phyloP scores from a whole-genome alignment of 2,888 invertebrate genomes.

The Girardia tigrina region DNA sequence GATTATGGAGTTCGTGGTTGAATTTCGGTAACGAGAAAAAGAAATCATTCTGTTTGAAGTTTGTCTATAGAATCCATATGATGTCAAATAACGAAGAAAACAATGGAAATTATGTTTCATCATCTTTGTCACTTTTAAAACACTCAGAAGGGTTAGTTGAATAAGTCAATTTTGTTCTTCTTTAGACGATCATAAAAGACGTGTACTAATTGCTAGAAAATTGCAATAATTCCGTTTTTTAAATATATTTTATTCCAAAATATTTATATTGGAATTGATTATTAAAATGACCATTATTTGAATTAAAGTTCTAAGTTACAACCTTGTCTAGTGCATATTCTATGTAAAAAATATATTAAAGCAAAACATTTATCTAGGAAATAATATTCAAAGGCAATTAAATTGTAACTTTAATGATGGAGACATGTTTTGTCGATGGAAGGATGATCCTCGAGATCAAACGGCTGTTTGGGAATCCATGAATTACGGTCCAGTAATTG shows the following conservation, averaged over 20 bases:
- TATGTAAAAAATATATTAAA: not conserved
- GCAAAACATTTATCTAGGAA: not conserved
- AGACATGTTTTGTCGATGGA: constrained; percentile 10
- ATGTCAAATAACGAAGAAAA: not conserved
- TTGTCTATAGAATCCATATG: not conserved
- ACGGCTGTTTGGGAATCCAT: constrained; percentile 17
- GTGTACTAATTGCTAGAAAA: too few species aligned
- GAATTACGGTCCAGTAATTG: not conserved
- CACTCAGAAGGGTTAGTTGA: constrained; percentile 32
- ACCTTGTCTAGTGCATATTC: not conserved
- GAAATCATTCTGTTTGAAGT: not conserved
- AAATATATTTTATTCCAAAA: too few species aligned
- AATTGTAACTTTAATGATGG: not conserved
- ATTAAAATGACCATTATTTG: too few species aligned
- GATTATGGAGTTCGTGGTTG: constrained; percentile 32
- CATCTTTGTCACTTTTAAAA: constrained; percentile 8
- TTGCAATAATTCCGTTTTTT: too few species aligned
- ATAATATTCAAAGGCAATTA: not conserved
- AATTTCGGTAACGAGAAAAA: constrained; percentile 21
- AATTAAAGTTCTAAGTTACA: not conserved
- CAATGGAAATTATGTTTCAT: not conserved
- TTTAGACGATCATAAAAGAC: too few species aligned
- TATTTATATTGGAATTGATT: too few species aligned
- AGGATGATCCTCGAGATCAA: constrained; percentile 29
- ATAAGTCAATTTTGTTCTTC: too few species aligned